Evolutionary conservation across 2,797 vertebrate genomes (phyloP), one percentile per base, ranked within the genome.

Genomic region (Lindbergichthys nudifrons): DNA sequence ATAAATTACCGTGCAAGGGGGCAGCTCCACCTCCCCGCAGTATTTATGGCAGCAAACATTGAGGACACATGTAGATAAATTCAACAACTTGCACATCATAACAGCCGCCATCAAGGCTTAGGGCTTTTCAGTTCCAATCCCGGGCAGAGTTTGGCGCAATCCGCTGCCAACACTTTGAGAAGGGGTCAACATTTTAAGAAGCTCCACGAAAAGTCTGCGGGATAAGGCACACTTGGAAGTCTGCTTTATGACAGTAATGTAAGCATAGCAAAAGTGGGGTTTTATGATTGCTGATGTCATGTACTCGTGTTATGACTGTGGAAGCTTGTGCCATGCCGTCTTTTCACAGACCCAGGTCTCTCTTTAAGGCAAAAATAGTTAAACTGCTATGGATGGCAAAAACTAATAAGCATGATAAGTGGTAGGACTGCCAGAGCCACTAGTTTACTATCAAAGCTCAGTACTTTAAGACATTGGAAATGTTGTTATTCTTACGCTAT

Each of bases 251-350:
- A 84, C 88, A 80, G 72, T 65, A 81, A 89, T 90, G 87, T 87
- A 84, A 86, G 83, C 82, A 68, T 51, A 76, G 75, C 51, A 48
- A 64, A 75, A 84, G 79, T 76, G 61, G 67, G 67, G 50, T 74
- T 91, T 91, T 88, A 88, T 74, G 77, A 83, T 82, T 79, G 82
- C 85, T 92, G 86, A 92, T 72, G 87, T 92, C 82, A 91, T 84
- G 59, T 60, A 58, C 69, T 75, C 46, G 42, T 83, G 70, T 89
- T 84, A 80, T 77, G 77, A 74, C 72, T 75, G 42, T 68, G 66
- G 51, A 82, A 19, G 63, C 42, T 36, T 65, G 46, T 69, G 64
- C 75, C 74, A 75, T 23, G 1, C 54, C 46, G 57, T 42, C 36
- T 59, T 84, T 73, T 73, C 30, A 72, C n/a, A 70, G 59, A 69